Evolutionary conservation across 2,797 vertebrate species (phyloP).

Genomic region (Arnoldichthys spilopterus): DNA sequence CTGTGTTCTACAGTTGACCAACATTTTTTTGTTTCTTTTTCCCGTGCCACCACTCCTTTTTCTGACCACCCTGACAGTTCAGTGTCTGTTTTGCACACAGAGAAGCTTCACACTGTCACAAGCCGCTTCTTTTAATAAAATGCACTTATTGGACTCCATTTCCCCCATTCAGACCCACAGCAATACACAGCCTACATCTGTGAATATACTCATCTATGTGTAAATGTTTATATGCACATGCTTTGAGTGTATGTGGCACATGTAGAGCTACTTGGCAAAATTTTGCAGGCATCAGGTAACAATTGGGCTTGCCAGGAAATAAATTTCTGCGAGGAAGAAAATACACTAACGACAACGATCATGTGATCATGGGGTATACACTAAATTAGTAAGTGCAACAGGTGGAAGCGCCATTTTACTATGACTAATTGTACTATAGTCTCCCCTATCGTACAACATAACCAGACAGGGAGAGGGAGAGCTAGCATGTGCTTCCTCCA

Average conservation of each 20-base stretch:
- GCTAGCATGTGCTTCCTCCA: too few relatives aligned
- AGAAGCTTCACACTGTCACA: slow-evolving; percentile 41
- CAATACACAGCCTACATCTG: neutral
- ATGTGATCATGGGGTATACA: too few relatives aligned
- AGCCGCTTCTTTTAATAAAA: slow-evolving; percentile 29
- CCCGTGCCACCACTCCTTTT: slow-evolving; percentile 60
- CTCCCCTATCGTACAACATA: too few relatives aligned
- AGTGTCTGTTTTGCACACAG: slow-evolving; percentile 37
- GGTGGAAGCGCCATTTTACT: too few relatives aligned
- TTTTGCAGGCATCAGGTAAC: neutral
- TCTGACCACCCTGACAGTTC: slow-evolving; percentile 70
- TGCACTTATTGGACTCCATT: slow-evolving; percentile 17
- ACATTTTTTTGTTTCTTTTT: slow-evolving; percentile 12
- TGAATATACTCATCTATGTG: slow-evolving; percentile 6
- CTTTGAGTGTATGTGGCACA: neutral
- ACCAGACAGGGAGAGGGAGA: too few relatives aligned
- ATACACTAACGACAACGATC: neutral
- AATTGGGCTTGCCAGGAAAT: neutral
- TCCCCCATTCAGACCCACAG: neutral
- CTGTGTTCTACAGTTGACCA: slow-evolving; percentile 39
- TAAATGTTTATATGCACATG: neutral
- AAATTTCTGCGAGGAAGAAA: neutral
- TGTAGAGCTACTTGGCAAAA: neutral
- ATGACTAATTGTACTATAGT: too few relatives aligned
- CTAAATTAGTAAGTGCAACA: too few relatives aligned